Evolutionary conservation across 1,140 invertebrate genomes (phyloP).

Genomic region (Heliconius congener): DNA sequence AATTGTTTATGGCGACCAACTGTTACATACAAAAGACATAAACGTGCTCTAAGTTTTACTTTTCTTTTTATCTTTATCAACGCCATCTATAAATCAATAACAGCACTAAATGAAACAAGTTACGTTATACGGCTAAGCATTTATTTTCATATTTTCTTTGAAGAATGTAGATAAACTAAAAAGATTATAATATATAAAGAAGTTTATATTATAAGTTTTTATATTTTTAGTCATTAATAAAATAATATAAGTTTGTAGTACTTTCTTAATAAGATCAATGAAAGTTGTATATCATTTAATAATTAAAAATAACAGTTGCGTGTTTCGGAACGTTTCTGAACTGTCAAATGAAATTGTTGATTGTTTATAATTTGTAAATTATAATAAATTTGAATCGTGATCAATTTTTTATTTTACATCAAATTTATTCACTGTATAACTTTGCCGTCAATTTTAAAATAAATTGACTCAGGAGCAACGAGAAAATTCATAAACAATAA

Average conservation of each 20-base stretch:
- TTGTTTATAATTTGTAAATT: background rate
- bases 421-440: background rate
- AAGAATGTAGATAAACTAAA: too few relatives aligned
- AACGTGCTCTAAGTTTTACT: background rate
- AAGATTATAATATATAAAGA: too few relatives aligned
- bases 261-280: too few relatives aligned
- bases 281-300: too few relatives aligned
- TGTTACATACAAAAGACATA: slow-evolving; percentile 6
- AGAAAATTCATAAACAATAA: background rate
- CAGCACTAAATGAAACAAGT: background rate
- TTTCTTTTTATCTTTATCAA: background rate
- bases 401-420: background rate
- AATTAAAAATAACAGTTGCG: background rate
- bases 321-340: background rate
- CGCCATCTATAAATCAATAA: background rate
- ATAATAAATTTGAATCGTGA: background rate
- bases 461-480: background rate
- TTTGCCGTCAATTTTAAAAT: background rate
- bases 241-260: too few relatives aligned
- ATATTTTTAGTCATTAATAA: too few relatives aligned
- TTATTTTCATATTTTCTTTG: too few relatives aligned
- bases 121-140: background rate
- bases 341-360: background rate
- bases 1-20: background rate
- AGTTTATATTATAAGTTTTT: too few relatives aligned